Base-by-base conservation (phyloP, 1,140 invertebrate species). In the Capitella teleta region DNA sequence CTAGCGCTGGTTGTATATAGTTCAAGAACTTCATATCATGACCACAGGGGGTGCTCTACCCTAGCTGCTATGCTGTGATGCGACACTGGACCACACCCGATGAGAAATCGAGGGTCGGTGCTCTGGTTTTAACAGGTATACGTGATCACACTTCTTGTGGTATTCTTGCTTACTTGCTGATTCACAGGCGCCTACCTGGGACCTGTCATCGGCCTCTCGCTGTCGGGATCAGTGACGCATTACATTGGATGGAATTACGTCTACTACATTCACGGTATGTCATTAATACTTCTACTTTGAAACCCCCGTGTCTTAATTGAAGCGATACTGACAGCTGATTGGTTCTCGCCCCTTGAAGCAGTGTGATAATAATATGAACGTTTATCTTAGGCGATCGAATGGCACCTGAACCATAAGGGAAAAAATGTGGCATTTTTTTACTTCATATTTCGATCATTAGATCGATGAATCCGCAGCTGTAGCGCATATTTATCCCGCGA, bases 101-200 rank as follows among this genome's bases (percentile, higher is more conserved):
- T 18, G 54, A 56, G 28, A 41, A 46, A 16, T 53, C 50, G 26
- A 23, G 50, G 30, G 44, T 53, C 45, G 51, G 50, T 14, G 51
- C 50, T 28, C 40, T 51, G 4, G 54, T 56, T 21, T n/a, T 56
- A n/a, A 56, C 54, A 48, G 54, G 54, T 56, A 40, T n/a, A 24
- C 25, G 16, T 40, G 5, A 3, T 40, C 16, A 10, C 38, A 21
- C n/a, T n/a, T n/a, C n/a, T n/a, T n/a, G n/a, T n/a, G n/a, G n/a
- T n/a, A n/a, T n/a, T n/a, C n/a, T n/a, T n/a, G n/a, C n/a, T n/a
- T n/a, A n/a, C n/a, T n/a, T n/a, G n/a, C n/a, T n/a, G n/a, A n/a
- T n/a, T n/a, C n/a, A n/a, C 28, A 68, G 66, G 66, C 41, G 50
- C 55, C 5, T 67, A 69, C 54, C 54, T 63, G 23, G 67, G 66